Percentiles rank a stretch among this genome's conserved stretches.
These are phyloP conservation scores for Alces alces DNA, from an alignment of 2,113 vertebrate genomes.

Conservation along the genomic window DNA sequence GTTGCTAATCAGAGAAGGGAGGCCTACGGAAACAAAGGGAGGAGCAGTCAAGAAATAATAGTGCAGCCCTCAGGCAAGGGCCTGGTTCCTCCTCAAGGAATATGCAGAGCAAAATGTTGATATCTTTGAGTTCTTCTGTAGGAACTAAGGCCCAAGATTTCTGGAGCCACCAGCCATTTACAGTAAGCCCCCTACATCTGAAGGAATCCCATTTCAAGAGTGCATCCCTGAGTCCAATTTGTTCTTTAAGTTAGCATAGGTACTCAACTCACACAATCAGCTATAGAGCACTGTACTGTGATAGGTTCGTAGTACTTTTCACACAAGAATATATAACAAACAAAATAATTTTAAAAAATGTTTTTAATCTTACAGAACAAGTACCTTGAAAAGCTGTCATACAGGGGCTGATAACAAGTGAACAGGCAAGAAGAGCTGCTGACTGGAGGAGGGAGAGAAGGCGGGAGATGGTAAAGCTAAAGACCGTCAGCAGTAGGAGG, in stretches of 20 bases:
- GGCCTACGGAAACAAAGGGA: background rate
- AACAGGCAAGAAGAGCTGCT: background rate
- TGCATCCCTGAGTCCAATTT: background rate
- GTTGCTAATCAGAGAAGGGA: background rate
- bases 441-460: background rate
- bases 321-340: background rate
- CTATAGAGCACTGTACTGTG: background rate
- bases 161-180: background rate
- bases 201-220: background rate
- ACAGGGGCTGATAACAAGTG: background rate
- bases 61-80: background rate
- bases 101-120: background rate
- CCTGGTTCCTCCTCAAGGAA: background rate
- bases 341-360: background rate
- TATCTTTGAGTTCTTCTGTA: background rate
- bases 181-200: background rate
- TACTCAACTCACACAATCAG: background rate
- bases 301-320: background rate
- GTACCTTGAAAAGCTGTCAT: background rate
- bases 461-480: background rate
- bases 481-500: background rate
- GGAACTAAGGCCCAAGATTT: background rate
- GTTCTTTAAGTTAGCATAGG: background rate
- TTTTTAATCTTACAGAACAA: background rate
- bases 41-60: background rate